Percentiles rank a stretch among this genome's conserved stretches.
phyloP scores from a whole-genome alignment of 1,140 invertebrate species.

The Idris sp. region DNA sequence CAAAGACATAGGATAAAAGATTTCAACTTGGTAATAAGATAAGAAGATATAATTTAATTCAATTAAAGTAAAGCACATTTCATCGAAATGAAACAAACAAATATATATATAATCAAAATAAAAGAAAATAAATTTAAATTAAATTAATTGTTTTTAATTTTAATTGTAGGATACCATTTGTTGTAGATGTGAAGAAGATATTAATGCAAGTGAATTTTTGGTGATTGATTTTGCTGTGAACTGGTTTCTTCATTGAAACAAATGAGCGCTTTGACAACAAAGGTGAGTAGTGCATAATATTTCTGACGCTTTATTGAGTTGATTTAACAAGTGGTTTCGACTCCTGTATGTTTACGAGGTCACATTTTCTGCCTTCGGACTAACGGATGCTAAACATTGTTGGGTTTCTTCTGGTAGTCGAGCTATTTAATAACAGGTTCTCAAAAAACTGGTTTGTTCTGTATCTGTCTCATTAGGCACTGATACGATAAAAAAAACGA shows the following conservation, averaged over 20 bases:
- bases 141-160: too few species aligned
- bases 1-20: too few species aligned
- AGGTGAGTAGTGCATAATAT: slow-evolving; percentile 59
- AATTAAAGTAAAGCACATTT: too few species aligned
- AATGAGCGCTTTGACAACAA: slow-evolving; percentile 37
- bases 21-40: too few species aligned
- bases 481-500: slow-evolving; percentile 51
- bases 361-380: slow-evolving; percentile 57
- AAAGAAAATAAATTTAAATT: too few species aligned
- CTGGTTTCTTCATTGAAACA: slow-evolving; percentile 19
- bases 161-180: too few species aligned
- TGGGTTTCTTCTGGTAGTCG: slow-evolving; percentile 62
- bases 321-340: slow-evolving; percentile 62
- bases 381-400: slow-evolving; percentile 65
- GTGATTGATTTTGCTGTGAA: too few species aligned
- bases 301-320: slow-evolving; percentile 61
- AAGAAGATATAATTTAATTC: too few species aligned
- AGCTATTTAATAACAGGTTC: slow-evolving; percentile 65
- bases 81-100: too few species aligned
- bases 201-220: too few species aligned
- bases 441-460: slow-evolving; percentile 64
- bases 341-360: slow-evolving; percentile 62
- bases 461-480: slow-evolving; percentile 61
- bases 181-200: too few species aligned
- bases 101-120: too few species aligned